Conservation (phyloP, 1,140 invertebrate genomes). For the Drosophila repletoides region DNA sequence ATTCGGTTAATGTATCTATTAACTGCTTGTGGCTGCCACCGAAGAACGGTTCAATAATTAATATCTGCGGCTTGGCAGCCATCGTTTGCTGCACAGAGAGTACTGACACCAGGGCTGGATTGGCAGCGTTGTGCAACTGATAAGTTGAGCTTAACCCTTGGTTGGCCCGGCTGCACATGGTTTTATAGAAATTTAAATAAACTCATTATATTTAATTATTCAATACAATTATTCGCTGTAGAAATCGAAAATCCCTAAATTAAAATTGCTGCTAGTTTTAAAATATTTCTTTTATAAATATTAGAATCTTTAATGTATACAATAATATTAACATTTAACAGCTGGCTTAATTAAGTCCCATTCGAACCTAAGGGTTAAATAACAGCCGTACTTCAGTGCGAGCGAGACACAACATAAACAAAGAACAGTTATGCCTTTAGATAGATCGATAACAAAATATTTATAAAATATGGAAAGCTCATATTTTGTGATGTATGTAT, state of each 20-base stretch:
- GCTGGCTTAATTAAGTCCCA: neutral
- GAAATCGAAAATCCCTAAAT: too few species aligned
- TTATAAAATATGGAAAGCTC: too few species aligned
- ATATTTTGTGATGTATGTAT: too few species aligned
- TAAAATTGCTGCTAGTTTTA: too few species aligned
- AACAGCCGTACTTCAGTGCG: slow-evolving; percentile 24
- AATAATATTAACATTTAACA: neutral
- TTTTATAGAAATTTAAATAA: neutral
- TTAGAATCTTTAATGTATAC: too few species aligned
- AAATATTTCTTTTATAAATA: too few species aligned
- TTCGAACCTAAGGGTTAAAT: slow-evolving; percentile 14
- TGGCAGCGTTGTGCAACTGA: slow-evolving; percentile 21
- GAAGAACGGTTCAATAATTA: slow-evolving; percentile 87
- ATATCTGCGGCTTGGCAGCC: slow-evolving; percentile 63
- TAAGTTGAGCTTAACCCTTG: slow-evolving; percentile 30
- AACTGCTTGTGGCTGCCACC: slow-evolving; percentile 89
- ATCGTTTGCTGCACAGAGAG: neutral
- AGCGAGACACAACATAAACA: slow-evolving; percentile 47
- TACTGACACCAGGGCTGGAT: neutral
- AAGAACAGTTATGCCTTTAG: slow-evolving; percentile 17
- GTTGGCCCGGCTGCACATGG: slow-evolving; percentile 25
- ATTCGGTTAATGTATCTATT: slow-evolving; percentile 84
- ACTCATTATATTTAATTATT: neutral
- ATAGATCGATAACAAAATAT: neutral
- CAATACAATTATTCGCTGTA: neutral